phyloP scores from a whole-genome alignment of 2,888 invertebrate species.

The Nephrotoma appendiculata region DNA sequence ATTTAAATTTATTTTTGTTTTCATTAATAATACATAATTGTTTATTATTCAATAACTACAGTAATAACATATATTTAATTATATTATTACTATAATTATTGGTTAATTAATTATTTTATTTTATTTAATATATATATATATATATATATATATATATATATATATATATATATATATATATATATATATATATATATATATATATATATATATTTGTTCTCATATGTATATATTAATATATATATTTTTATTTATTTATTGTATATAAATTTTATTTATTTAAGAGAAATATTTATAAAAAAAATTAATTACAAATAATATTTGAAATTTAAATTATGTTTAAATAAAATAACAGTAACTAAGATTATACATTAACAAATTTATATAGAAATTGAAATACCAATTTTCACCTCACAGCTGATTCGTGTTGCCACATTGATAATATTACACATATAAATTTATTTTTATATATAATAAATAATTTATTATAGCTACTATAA shows the following conservation, averaged over 20 bases:
- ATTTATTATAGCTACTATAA: not conserved
- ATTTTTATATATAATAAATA: not conserved
- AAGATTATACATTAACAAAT: not conserved
- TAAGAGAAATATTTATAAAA: not conserved
- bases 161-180: not conserved
- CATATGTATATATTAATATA: not conserved
- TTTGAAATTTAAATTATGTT: not conserved
- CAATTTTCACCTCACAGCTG: conserved; percentile 4
- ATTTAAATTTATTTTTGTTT: not conserved
- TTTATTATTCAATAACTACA: not conserved
- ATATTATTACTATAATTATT: not conserved
- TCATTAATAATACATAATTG: not conserved
- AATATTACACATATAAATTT: not conserved
- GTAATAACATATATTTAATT: not conserved
- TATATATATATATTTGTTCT: not conserved
- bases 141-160: not conserved
- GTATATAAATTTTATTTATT: not conserved
- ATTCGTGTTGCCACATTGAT: not conserved
- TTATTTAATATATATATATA: not conserved
- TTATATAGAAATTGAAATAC: not conserved
- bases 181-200: not conserved
- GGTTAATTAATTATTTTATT: not conserved
- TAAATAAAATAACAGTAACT: not conserved
- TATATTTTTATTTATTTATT: not conserved
- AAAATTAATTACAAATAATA: not conserved